Base-by-base conservation (phyloP, 2,888 invertebrate species). In the Drosophila rubida region DNA sequence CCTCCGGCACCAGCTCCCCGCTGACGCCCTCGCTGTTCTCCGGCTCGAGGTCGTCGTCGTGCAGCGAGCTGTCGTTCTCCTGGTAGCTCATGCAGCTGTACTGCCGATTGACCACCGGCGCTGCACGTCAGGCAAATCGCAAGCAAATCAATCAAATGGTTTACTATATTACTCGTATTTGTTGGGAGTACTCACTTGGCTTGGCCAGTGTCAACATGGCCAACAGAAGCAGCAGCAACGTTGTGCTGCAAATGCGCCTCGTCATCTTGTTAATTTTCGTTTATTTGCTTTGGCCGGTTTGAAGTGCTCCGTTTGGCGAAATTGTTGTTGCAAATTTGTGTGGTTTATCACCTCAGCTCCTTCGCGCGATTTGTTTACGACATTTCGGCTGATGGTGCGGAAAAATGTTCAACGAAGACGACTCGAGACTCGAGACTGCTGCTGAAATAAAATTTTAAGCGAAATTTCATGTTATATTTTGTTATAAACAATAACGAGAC, bases 51-150 rank as follows among this genome's bases (percentile, higher is more conserved):
- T 90, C 90, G 39, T 86, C 87, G 8, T 90, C 89, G 30, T 89
- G 87, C 58, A 85, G 71, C 2, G 83, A 69, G 41, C 79, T 83
- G 61, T 90, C 90, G 23, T 90, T 89, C 66, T 90, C 90, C 80
- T 82, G 78, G 63, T 72, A 90, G 54, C 90, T 89, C 77, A 90
- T 89, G 64, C 90, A 90, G 59, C 80, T 82, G n/a, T 89, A 84
- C 13, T 86, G 83, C 0, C 86, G 80, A 41, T 51, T 84, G 0
- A 86, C 82, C 8, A 81, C 70, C 11, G 87, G 88, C 37, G 90
- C 90, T 90, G 25, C 1, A n/a, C 16, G 7, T 19, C 0, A 4
- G 6, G 14, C n/a, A n/a, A 7, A 4, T 7, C 35, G 19, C 3
- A 19, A 14, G 22, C 23, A 8, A 42, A 1, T 7, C 0, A 4